Evolutionary conservation across 1,140 invertebrate genomes (phyloP), one percentile per base, ranked within the genome.

Genomic region (Zaprionus gabonicus): DNA sequence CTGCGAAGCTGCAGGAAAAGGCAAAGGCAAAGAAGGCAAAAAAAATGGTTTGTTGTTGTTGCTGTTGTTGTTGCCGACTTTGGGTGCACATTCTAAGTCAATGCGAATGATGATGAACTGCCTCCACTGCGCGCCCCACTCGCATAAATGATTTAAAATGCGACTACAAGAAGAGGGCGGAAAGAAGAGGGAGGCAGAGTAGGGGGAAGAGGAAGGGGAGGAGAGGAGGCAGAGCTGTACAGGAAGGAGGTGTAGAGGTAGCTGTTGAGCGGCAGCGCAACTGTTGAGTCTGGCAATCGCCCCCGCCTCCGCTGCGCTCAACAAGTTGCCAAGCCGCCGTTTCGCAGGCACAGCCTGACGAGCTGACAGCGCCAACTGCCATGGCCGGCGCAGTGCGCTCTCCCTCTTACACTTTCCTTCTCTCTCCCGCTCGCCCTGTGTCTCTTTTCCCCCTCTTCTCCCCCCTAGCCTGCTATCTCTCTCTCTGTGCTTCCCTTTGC

Each of bases 121-220:
- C 82, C 71, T 75, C 44, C 53, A 46, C 80, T 69, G 41, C 20
- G 46, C 46, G 55, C 78, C 59, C 62, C 25, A 71, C 70, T 85
- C 72, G 82, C 86, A 82, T 80, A 91, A 90, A 90, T 90, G 85
- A 90, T 90, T 90, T 90, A 91, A 91, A 91, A 91, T 82, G 41
- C 51, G 70, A 57, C 65, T 60, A 49, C 25, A 25, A 17, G 38
- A 25, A 17, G 38, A 17, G 27, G 12, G 1, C 15, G 20, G 23
- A 5, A 9, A 13, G 25, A 1, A 9, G 25, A 15, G 4, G 13
- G 7, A 10, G 56, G 25, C 23, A 55, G 53, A 13, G 23, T 10
- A 31, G 9, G 46, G 15, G 20, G 7, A 64, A 34, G 36, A 1
- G 38, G 25, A 15, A 59, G 10, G 38, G 25, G 3, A 23, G 13